A percentile compares a stretch with the other conserved stretches of the same genome.
Evolutionary conservation across 2,888 invertebrate genomes (phyloP).

Genomic region (Adela reaumurella): DNA sequence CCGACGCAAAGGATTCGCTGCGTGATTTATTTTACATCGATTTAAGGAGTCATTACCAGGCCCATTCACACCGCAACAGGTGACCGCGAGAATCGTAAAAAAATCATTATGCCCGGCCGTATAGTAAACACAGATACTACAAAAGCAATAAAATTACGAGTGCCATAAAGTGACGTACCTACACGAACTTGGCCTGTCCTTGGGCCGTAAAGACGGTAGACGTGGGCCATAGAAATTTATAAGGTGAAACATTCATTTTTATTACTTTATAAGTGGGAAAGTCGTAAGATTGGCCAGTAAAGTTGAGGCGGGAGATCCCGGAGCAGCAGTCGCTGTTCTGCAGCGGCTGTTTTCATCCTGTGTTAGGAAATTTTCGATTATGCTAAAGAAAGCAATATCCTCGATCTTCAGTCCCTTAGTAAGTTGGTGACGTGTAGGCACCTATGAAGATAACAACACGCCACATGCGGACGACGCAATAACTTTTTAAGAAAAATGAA

Average conservation of each 20-base stretch:
- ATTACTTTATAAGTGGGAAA: neutral
- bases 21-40: neutral
- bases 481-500: no score
- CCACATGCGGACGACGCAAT: no score
- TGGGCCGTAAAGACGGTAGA: neutral
- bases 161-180: neutral
- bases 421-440: no score
- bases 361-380: no score
- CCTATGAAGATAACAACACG: no score
- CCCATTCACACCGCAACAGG: neutral
- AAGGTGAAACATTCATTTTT: neutral
- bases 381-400: no score
- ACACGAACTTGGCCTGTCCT: neutral
- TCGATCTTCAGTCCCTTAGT: no score
- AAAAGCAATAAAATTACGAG: neutral
- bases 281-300: neutral
- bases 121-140: neutral
- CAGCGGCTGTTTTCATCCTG: no score
- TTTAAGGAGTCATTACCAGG: neutral
- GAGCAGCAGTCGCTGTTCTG: no score
- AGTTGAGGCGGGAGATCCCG: neutral
- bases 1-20: neutral
- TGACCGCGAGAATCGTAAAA: neutral
- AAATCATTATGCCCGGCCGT: neutral
- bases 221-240: neutral